Evolutionary conservation across 2,888 invertebrate genomes (phyloP).

Genomic region (Polymixis lichenea): DNA sequence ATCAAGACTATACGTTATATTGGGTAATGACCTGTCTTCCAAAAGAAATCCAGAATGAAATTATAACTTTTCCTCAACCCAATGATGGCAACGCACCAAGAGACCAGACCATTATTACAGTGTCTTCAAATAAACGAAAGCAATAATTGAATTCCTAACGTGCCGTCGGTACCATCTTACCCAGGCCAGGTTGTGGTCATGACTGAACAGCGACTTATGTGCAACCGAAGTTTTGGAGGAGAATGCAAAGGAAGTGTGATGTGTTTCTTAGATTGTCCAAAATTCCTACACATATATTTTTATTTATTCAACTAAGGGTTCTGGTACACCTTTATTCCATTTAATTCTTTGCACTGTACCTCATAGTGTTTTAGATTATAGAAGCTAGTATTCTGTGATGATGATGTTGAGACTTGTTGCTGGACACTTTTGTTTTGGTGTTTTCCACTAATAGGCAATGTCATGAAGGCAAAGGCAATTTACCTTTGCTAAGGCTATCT

Average conservation of each 20-base stretch:
- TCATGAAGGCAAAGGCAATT: slow-evolving; percentile 9
- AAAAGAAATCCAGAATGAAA: slow-evolving; percentile 60
- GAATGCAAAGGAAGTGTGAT: slow-evolving; percentile 24
- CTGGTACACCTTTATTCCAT: slow-evolving; percentile 22
- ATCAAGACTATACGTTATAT: slow-evolving; percentile 43
- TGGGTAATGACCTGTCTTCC: slow-evolving; percentile 69
- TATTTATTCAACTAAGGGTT: slow-evolving; percentile 43
- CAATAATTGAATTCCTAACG: slow-evolving; percentile 63
- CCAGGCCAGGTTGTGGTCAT: slow-evolving; percentile 52
- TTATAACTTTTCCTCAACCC: slow-evolving; percentile 59
- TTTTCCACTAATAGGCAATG: slow-evolving; percentile 13
- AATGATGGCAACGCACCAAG: slow-evolving; percentile 78
- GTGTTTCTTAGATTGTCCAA: slow-evolving; percentile 21
- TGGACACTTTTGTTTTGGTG: slow-evolving; percentile 17
- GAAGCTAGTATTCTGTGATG: slow-evolving; percentile 29
- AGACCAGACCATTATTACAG: slow-evolving; percentile 48
- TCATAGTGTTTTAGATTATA: slow-evolving; percentile 16
- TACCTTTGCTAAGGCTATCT: slow-evolving; percentile 1
- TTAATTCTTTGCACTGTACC: slow-evolving; percentile 18
- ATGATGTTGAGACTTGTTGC: slow-evolving; percentile 21
- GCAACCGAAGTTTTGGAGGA: slow-evolving; percentile 27
- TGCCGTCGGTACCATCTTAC: slow-evolving; percentile 54
- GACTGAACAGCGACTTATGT: slow-evolving; percentile 69
- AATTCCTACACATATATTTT: slow-evolving; percentile 22
- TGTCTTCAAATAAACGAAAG: slow-evolving; percentile 63